A percentile compares a stretch with the other conserved stretches of the same genome.
phyloP scores from a whole-genome alignment of 2,888 invertebrate species.

The Steinernema scapterisci region DNA sequence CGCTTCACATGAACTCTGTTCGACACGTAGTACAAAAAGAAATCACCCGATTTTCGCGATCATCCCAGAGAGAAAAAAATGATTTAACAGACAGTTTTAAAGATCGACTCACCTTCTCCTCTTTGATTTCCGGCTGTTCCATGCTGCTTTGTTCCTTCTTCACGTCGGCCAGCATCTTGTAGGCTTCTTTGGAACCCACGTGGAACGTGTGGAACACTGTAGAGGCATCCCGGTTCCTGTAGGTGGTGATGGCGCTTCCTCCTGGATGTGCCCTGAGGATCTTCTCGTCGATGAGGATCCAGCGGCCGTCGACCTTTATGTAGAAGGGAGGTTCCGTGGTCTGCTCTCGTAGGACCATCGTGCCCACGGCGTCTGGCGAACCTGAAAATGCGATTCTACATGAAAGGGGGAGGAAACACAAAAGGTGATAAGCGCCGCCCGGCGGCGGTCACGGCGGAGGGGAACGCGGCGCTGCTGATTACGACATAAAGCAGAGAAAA shows the following conservation, averaged over 20 bases:
- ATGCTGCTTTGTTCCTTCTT: slow-evolving; percentile 51
- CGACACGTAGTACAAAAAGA: too few species aligned
- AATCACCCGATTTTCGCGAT: too few species aligned
- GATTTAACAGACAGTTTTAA: too few species aligned
- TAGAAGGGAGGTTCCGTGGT: slow-evolving; percentile 57
- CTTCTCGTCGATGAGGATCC: slow-evolving; percentile 59
- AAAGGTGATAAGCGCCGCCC: slow-evolving; percentile 7
- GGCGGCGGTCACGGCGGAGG: background rate
- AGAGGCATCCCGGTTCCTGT: slow-evolving; percentile 63
- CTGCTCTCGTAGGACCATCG: slow-evolving; percentile 61
- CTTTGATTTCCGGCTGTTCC: slow-evolving; percentile 40
- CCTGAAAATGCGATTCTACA: background rate
- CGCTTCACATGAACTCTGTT: too few species aligned
- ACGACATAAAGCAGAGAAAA: background rate
- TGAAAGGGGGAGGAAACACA: background rate
- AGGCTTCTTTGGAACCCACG: slow-evolving; percentile 59
- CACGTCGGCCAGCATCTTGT: slow-evolving; percentile 55
- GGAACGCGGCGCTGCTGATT: background rate
- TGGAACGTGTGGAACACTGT: slow-evolving; percentile 67
- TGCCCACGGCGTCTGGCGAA: background rate
- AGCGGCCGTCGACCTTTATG: slow-evolving; percentile 62
- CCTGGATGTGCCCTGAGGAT: slow-evolving; percentile 59
- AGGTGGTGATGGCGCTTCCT: slow-evolving; percentile 63
- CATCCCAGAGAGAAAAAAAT: too few species aligned
- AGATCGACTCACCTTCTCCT: slow-evolving; percentile 36